These are phyloP conservation scores for Magallana angulata DNA, from an alignment of 1,140 invertebrate genomes.

Conservation along the genomic window DNA sequence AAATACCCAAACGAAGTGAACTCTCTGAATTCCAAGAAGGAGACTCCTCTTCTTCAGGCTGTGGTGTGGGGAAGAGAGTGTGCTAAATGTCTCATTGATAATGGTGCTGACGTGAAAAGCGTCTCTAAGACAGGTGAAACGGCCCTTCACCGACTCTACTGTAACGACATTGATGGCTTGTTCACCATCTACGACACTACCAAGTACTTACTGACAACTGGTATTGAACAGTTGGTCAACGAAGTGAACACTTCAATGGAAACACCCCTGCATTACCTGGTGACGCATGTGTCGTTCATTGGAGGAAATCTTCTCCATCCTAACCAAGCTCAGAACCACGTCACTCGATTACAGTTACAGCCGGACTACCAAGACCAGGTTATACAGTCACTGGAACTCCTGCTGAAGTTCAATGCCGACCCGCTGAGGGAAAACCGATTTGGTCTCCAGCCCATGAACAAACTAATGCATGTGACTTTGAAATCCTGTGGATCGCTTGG, in stretches of 20 bases:
- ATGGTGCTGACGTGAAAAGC: constrained; percentile 71
- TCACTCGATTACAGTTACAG: constrained; percentile 64
- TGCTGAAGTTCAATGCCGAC: constrained; percentile 75
- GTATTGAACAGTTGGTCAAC: constrained; percentile 76
- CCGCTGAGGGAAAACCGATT: constrained; percentile 66
- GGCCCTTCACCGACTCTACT: constrained; percentile 74
- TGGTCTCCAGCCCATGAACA: constrained; percentile 70
- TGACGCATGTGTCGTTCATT: constrained; percentile 74
- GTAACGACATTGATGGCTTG: constrained; percentile 72
- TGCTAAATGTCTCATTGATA: constrained; percentile 69
- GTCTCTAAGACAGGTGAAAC: constrained; percentile 70
- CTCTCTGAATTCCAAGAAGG: constrained; percentile 64
- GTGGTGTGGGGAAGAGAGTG: constrained; percentile 74
- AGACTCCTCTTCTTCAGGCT: constrained; percentile 72
- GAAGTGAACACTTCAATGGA: constrained; percentile 69
- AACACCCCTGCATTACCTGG: constrained; percentile 73
- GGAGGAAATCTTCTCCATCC: constrained; percentile 70
- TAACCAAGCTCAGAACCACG: constrained; percentile 43
- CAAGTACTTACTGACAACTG: constrained; percentile 74
- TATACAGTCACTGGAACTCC: constrained; percentile 65
- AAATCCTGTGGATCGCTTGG: constrained; percentile 61
- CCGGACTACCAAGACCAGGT: constrained; percentile 73
- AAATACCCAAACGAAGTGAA: constrained; percentile 70
- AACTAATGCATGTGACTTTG: constrained; percentile 73
- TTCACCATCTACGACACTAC: constrained; percentile 75